Evolutionary conservation across 2,113 vertebrate genomes (phyloP).

Genomic region (Raja brachyura): DNA sequence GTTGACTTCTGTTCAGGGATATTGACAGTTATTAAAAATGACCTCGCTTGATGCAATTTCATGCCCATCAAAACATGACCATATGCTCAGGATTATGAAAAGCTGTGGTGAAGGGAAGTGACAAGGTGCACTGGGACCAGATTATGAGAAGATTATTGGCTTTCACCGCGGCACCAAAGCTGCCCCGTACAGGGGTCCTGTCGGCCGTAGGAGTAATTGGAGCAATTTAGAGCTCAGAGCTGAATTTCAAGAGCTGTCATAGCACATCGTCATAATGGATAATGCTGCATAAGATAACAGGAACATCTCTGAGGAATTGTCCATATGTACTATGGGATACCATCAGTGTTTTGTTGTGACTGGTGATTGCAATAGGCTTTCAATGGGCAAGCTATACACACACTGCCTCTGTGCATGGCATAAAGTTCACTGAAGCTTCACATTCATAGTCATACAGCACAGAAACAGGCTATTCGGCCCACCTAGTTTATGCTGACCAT

Average conservation of each 20-base stretch:
- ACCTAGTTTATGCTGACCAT: too few species aligned
- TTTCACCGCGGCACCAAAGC: conserved; percentile 43
- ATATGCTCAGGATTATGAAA: conserved; percentile 70
- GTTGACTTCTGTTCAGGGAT: conserved; percentile 69
- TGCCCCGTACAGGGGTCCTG: conserved; percentile 48
- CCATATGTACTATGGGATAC: conserved; percentile 31
- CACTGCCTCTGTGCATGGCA: not conserved
- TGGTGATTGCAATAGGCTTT: conserved; percentile 36
- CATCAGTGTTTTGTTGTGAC: conserved; percentile 41
- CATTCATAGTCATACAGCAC: not conserved
- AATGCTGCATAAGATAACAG: conserved; percentile 50
- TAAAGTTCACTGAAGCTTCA: not conserved
- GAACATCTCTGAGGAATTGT: conserved; percentile 45
- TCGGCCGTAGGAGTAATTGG: conserved; percentile 50
- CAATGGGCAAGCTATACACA: not conserved
- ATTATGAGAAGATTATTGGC: conserved; percentile 43
- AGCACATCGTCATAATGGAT: conserved; percentile 47
- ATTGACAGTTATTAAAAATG: conserved; percentile 95
- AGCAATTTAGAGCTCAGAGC: conserved; percentile 50
- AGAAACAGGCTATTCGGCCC: not conserved
- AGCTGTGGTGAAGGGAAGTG: conserved; percentile 49
- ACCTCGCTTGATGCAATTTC: conserved; percentile 96
- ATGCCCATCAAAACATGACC: conserved; percentile 76
- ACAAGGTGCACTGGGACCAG: conserved; percentile 44
- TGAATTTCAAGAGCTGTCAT: conserved; percentile 49